Conservation (phyloP, 2,888 invertebrate genomes). For the Corbicula japonica region DNA sequence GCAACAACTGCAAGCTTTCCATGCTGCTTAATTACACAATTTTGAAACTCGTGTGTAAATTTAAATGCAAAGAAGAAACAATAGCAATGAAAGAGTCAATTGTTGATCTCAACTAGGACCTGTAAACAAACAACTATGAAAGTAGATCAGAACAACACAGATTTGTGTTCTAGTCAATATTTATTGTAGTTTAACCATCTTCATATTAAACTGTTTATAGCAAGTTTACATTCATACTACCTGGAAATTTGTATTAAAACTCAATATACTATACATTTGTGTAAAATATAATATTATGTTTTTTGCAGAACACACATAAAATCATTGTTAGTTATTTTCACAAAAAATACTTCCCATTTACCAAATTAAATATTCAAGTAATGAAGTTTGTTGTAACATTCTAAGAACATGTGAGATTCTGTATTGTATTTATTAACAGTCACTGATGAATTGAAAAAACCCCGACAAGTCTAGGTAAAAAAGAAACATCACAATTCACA, state of each 20-base stretch:
- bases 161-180: constrained; percentile 45
- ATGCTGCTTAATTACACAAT: too few relatives aligned
- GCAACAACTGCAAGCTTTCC: too few relatives aligned
- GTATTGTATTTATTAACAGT: neutral
- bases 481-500: constrained; percentile 36
- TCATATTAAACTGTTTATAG: constrained; percentile 29
- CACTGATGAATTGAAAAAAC: too few relatives aligned
- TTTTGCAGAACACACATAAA: neutral
- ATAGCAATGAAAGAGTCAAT: too few relatives aligned
- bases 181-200: constrained; percentile 47
- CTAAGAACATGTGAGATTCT: neutral
- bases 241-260: constrained; percentile 8
- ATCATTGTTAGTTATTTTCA: neutral
- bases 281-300: neutral
- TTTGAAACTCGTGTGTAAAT: too few relatives aligned
- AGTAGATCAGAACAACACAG: too few relatives aligned
- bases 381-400: neutral
- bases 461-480: constrained; percentile 40
- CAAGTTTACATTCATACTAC: constrained; percentile 33
- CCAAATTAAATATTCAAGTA: neutral
- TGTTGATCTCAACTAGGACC: too few relatives aligned
- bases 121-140: too few relatives aligned
- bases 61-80: too few relatives aligned
- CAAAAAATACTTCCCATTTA: neutral
- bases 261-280: neutral